Evolutionary conservation across 2,113 vertebrate species (phyloP).

Genomic region (Chloebia gouldiae): DNA sequence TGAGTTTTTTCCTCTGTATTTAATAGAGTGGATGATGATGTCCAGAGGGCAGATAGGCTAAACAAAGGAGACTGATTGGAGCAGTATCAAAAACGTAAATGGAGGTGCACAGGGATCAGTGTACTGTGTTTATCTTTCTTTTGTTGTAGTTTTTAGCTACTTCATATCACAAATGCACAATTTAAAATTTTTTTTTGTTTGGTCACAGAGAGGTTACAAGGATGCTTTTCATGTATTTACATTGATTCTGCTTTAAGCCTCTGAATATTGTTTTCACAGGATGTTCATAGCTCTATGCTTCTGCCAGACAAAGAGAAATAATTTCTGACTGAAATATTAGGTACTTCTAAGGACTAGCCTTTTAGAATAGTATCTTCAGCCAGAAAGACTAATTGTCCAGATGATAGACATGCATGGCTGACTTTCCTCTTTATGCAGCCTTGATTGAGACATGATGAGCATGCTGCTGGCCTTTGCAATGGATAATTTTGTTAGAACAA

Average conservation of each 20-base stretch:
- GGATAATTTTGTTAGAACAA: slow-evolving; percentile 65
- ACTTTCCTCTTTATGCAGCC: slow-evolving; percentile 46
- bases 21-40: background rate
- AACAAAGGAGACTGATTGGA: background rate
- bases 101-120: background rate
- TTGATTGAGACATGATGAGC: slow-evolving; percentile 61
- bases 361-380: slow-evolving; percentile 22
- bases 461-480: slow-evolving; percentile 37
- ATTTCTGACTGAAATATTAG: slow-evolving; percentile 58
- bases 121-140: background rate
- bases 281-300: background rate
- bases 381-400: slow-evolving; percentile 57
- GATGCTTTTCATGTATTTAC: background rate
- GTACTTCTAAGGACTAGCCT: slow-evolving; percentile 22
- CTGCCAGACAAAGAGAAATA: slow-evolving; percentile 44
- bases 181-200: background rate
- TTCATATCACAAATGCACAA: background rate
- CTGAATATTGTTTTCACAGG: background rate
- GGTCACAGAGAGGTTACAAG: background rate
- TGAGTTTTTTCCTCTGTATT: background rate
- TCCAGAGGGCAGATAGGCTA: background rate
- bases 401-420: slow-evolving; percentile 53
- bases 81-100: background rate
- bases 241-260: background rate
- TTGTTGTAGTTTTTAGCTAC: background rate